These are phyloP conservation scores for Geodia barretti DNA, from an alignment of 37 sponge, comb jelly and placozoan genomes.

Conservation along the genomic window DNA sequence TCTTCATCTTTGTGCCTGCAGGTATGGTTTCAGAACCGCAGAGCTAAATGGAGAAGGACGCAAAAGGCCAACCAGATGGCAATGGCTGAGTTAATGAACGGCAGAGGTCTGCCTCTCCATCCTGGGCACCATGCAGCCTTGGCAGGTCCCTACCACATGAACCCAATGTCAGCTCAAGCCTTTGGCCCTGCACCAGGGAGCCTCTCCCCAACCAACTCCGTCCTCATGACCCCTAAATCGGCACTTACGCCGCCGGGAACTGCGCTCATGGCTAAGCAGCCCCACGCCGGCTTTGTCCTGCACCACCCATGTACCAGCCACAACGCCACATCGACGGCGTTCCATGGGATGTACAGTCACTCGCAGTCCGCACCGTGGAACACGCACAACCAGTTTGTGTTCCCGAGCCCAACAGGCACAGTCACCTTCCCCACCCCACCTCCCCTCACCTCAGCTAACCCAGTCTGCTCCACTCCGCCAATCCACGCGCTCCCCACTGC, in stretches of 20 bases:
- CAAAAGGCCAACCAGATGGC: slow-evolving; percentile 89
- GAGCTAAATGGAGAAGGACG: slow-evolving; percentile 85
- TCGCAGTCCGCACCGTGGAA: slow-evolving; percentile 59
- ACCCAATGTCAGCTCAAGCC: slow-evolving; percentile 41
- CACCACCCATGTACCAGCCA: slow-evolving; percentile 60
- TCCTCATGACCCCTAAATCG: slow-evolving; percentile 86
- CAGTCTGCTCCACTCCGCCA: slow-evolving; percentile 2
- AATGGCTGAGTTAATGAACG: slow-evolving; percentile 71
- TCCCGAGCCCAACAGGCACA: slow-evolving; percentile 30
- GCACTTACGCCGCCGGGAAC: slow-evolving; percentile 60
- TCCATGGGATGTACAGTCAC: slow-evolving; percentile 14
- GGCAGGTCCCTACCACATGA: slow-evolving; percentile 38
- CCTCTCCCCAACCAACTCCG: slow-evolving; percentile 70
- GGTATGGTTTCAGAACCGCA: slow-evolving; percentile 89
- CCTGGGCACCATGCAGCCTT: slow-evolving; percentile 55
- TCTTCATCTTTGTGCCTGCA: slow-evolving; percentile 15
- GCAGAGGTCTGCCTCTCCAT: slow-evolving; percentile 43
- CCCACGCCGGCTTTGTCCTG: slow-evolving; percentile 45
- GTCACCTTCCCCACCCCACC: slow-evolving; percentile 53
- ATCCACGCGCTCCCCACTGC: background rate
- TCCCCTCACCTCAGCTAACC: slow-evolving; percentile 38
- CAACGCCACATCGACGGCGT: slow-evolving; percentile 8
- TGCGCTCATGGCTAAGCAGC: slow-evolving; percentile 19
- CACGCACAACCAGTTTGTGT: slow-evolving; percentile 81
- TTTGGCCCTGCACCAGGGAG: slow-evolving; percentile 33